Conservation (phyloP, 1,140 invertebrate genomes). For the Bombus ignitus region DNA sequence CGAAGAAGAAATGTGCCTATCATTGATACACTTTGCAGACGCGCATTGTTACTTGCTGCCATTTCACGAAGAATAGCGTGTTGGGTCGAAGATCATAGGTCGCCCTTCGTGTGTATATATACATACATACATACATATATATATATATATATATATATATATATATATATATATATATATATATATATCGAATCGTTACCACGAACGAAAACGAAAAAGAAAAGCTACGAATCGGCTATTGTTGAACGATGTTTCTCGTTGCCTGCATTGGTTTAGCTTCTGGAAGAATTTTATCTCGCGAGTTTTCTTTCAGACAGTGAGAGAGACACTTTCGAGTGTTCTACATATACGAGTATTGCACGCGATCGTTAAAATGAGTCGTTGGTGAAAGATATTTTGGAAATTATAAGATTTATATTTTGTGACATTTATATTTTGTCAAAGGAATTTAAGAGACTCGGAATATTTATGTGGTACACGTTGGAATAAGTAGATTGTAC, state of each 20-base stretch:
- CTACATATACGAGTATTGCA: neutral
- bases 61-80: slow-evolving; percentile 51
- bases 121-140: too few species aligned
- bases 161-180: too few species aligned
- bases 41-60: slow-evolving; percentile 20
- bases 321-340: neutral
- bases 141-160: too few species aligned
- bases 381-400: too few species aligned
- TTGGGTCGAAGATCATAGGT: slow-evolving; percentile 35
- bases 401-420: too few species aligned
- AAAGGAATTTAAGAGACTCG: too few species aligned
- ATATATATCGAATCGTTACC: too few species aligned
- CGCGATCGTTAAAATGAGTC: neutral
- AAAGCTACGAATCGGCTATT: neutral
- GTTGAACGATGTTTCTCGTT: neutral
- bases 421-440: too few species aligned
- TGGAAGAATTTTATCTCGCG: neutral
- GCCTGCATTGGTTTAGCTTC: neutral
- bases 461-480: too few species aligned
- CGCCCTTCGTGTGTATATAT: neutral
- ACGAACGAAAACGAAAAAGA: neutral
- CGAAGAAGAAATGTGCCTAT: neutral
- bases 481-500: too few species aligned
- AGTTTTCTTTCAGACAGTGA: neutral
- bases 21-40: slow-evolving; percentile 34